Percentiles rank a stretch among this genome's conserved stretches.
Conservation (phyloP, 2,113 vertebrate genomes). For the Elephantulus edwardii region DNA sequence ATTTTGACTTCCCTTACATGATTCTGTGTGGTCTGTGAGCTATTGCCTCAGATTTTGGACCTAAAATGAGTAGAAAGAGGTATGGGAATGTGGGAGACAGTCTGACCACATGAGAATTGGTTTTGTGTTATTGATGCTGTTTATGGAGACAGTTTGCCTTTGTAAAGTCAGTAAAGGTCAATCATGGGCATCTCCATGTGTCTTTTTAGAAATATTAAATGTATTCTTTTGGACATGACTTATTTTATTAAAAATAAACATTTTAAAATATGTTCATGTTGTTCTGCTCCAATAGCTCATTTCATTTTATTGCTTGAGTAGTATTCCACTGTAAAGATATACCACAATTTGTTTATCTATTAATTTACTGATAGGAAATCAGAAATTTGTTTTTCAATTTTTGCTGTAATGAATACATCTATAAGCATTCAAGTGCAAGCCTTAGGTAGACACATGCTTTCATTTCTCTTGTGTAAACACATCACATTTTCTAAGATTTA, state of each 20-base stretch:
- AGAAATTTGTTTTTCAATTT: slow-evolving; percentile 27
- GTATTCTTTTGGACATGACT: slow-evolving; percentile 1
- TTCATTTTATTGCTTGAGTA: slow-evolving; percentile 14
- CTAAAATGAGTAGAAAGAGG: no score
- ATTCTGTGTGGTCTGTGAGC: no score
- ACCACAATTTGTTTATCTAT: neutral
- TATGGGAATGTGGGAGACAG: no score
- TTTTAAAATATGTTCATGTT: neutral
- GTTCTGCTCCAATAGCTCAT: neutral
- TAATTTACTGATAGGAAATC: neutral
- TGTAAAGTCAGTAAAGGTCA: no score
- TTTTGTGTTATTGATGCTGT: no score
- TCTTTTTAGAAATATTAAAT: no score
- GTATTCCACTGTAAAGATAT: slow-evolving; percentile 1
- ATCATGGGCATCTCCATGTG: no score
- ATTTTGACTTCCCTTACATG: no score
- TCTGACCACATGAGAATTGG: no score
- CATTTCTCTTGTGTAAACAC: neutral
- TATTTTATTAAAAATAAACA: neutral
- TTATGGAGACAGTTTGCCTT: no score
- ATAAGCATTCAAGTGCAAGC: neutral
- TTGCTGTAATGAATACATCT: neutral
- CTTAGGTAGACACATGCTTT: neutral
- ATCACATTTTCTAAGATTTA: neutral
- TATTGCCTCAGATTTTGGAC: no score